These are phyloP conservation scores for Cyclina sinensis DNA, from an alignment of 1,140 invertebrate species.

Conservation along the genomic window DNA sequence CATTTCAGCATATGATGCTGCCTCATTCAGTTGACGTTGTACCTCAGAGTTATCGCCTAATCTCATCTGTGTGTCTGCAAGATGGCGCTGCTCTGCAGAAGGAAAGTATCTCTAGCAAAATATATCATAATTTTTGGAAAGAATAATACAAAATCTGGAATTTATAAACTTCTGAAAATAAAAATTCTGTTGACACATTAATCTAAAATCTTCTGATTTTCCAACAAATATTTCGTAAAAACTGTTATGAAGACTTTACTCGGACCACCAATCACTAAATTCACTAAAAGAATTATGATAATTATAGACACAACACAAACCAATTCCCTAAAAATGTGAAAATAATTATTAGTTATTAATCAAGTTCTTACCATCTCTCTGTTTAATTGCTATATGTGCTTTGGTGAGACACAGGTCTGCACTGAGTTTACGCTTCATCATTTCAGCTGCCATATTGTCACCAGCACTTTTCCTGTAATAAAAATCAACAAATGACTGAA, in stretches of 20 bases:
- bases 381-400: slow-evolving; percentile 84
- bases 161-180: no score
- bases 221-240: no score
- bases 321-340: no score
- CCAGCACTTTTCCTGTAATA: slow-evolving; percentile 82
- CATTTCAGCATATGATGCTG: slow-evolving; percentile 82
- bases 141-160: no score
- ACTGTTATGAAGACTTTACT: no score
- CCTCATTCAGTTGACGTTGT: slow-evolving; percentile 83
- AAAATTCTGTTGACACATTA: no score
- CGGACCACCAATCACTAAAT: no score
- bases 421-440: slow-evolving; percentile 82
- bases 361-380: slow-evolving; percentile 82
- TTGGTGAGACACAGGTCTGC: slow-evolving; percentile 81
- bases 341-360: no score
- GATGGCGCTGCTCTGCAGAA: slow-evolving; percentile 78
- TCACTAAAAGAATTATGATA: no score
- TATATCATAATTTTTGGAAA: not conserved
- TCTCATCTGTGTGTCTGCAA: slow-evolving; percentile 83
- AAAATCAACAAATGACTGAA: not conserved
- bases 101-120: not conserved
- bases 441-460: slow-evolving; percentile 83
- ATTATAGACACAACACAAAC: no score
- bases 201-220: no score
- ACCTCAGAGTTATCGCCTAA: slow-evolving; percentile 81